These are phyloP conservation scores for Sebastes oblongus DNA, from an alignment of 2,797 vertebrate genomes.

Conservation along the genomic window DNA sequence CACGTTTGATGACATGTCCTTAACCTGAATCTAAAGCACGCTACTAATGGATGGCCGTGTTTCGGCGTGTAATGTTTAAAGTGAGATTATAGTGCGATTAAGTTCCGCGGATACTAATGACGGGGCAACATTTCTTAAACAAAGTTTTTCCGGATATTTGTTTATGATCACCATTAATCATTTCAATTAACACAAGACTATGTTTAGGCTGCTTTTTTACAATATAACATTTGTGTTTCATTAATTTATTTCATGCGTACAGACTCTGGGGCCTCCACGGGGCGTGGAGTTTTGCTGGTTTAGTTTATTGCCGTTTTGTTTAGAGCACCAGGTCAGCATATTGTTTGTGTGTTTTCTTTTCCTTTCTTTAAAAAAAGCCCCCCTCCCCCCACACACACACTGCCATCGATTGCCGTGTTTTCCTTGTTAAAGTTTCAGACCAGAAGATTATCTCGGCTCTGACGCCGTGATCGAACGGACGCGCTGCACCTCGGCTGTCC, in stretches of 20 bases:
- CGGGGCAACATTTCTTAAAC: slow-evolving; percentile 35
- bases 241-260: slow-evolving; percentile 27
- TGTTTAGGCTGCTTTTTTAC: slow-evolving; percentile 1
- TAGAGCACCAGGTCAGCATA: background rate
- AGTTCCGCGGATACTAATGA: slow-evolving; percentile 53
- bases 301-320: slow-evolving; percentile 39
- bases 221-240: slow-evolving; percentile 25
- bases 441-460: slow-evolving; percentile 43
- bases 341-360: slow-evolving; percentile 6
- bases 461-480: slow-evolving; percentile 45
- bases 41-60: slow-evolving; percentile 59
- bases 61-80: slow-evolving; percentile 65
- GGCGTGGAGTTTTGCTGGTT: slow-evolving; percentile 21
- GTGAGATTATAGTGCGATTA: slow-evolving; percentile 69
- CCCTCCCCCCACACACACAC: background rate
- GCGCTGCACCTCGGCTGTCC: slow-evolving; percentile 62
- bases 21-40: slow-evolving; percentile 69
- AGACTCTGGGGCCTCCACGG: slow-evolving; percentile 11
- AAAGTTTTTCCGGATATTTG: slow-evolving; percentile 18
- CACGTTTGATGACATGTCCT: slow-evolving; percentile 55
- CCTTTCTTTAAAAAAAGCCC: background rate
- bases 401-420: slow-evolving; percentile 56
- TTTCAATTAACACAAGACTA: slow-evolving; percentile 50
- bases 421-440: slow-evolving; percentile 59
- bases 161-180: slow-evolving; percentile 57